These are phyloP conservation scores for Molorchus minor DNA, from an alignment of 2,888 invertebrate species.

Conservation along the genomic window DNA sequence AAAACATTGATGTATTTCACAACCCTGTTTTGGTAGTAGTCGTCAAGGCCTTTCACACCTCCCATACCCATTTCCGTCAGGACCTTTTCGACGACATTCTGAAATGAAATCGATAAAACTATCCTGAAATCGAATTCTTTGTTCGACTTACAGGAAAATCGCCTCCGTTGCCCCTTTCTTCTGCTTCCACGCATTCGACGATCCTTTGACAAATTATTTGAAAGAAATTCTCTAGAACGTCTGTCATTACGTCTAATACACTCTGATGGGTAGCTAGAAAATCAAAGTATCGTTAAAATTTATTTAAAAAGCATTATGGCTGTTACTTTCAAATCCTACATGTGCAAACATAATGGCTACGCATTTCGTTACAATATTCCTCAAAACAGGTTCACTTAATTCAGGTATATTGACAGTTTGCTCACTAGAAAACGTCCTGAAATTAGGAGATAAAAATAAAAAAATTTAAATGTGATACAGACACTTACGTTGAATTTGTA, in stretches of 20 bases:
- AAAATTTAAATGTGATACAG: background rate
- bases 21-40: slow-evolving; percentile 66
- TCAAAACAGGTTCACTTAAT: slow-evolving; percentile 55
- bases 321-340: slow-evolving; percentile 65
- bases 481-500: slow-evolving; percentile 51
- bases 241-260: slow-evolving; percentile 63
- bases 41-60: slow-evolving; percentile 66
- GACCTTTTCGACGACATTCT: slow-evolving; percentile 71
- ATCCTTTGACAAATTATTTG: slow-evolving; percentile 64
- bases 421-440: slow-evolving; percentile 41
- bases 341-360: slow-evolving; percentile 66
- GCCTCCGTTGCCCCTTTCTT: slow-evolving; percentile 57
- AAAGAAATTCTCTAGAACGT: slow-evolving; percentile 64
- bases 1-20: slow-evolving; percentile 56
- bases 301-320: slow-evolving; percentile 1
- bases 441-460: background rate
- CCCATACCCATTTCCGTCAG: slow-evolving; percentile 70
- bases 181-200: slow-evolving; percentile 66
- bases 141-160: slow-evolving; percentile 64
- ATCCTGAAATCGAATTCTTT: slow-evolving; percentile 6
- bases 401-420: slow-evolving; percentile 53
- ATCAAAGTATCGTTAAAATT: slow-evolving; percentile 16
- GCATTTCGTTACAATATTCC: slow-evolving; percentile 62
- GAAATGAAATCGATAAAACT: too few relatives aligned
- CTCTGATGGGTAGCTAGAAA: slow-evolving; percentile 62